Evolutionary conservation across 2,888 invertebrate species (phyloP).

Genomic region (Allophyes oxyacanthae): DNA sequence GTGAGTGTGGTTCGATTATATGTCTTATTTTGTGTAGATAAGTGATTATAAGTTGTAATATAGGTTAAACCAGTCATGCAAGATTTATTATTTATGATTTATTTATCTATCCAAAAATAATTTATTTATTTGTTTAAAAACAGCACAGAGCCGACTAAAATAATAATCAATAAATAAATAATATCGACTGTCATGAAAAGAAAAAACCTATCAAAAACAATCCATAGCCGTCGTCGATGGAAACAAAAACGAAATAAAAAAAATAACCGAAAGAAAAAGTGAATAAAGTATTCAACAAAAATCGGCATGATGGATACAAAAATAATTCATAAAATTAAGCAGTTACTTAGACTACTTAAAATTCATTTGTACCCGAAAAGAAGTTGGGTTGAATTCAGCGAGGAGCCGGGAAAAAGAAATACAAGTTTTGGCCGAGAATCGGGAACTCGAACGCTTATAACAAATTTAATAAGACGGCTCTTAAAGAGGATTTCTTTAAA

Average conservation of each 20-base stretch:
- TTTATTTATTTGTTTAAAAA: no score
- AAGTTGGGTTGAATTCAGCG: constrained; percentile 65
- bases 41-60: no score
- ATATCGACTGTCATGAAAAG: no score
- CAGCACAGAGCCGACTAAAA: no score
- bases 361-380: constrained; percentile 71
- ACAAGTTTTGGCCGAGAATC: constrained; percentile 67
- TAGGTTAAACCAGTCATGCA: no score
- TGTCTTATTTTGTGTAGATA: no score
- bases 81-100: no score
- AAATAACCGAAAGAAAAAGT: constrained; percentile 8
- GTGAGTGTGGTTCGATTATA: no score
- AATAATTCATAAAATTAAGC: constrained; percentile 64
- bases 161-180: no score
- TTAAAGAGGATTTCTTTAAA: constrained; percentile 78
- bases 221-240: no score
- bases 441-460: constrained; percentile 72
- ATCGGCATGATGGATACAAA: constrained; percentile 47
- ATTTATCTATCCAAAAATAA: no score
- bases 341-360: constrained; percentile 67
- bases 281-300: constrained; percentile 27
- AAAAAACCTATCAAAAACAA: no score
- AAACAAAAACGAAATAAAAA: neutral
- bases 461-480: constrained; percentile 80
- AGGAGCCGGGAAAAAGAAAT: constrained; percentile 67